Conservation (phyloP, 1,140 invertebrate genomes). For the Drosophila bocqueti region DNA sequence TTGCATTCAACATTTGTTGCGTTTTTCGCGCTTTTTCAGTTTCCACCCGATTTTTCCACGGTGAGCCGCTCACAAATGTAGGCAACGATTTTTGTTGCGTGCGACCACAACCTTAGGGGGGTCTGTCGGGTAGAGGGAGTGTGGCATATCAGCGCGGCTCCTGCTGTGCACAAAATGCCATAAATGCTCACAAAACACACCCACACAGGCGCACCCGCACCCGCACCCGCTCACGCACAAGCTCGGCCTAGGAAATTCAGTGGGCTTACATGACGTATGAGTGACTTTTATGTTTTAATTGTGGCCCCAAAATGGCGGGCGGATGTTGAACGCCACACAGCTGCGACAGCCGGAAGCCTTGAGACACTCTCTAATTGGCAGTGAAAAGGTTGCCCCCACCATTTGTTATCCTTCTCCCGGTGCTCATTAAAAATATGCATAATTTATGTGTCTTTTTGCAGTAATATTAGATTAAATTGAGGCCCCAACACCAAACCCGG, state of each 20-base stretch:
- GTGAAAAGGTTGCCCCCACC: slow-evolving; percentile 34
- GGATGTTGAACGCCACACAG: slow-evolving; percentile 46
- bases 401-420: slow-evolving; percentile 10
- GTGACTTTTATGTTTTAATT: slow-evolving; percentile 84
- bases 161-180: slow-evolving; percentile 71
- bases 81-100: slow-evolving; percentile 56
- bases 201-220: slow-evolving; percentile 3
- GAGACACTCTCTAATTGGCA: slow-evolving; percentile 73
- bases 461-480: slow-evolving; percentile 55
- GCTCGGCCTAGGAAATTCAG: neutral
- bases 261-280: slow-evolving; percentile 71
- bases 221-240: neutral
- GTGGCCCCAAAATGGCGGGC: slow-evolving; percentile 65
- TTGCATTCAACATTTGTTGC: slow-evolving; percentile 29
- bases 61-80: slow-evolving; percentile 59
- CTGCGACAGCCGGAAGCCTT: slow-evolving; percentile 61
- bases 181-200: slow-evolving; percentile 61
- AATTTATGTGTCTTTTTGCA: slow-evolving; percentile 56
- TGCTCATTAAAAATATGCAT: slow-evolving; percentile 62
- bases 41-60: slow-evolving; percentile 15
- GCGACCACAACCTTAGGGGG: slow-evolving; percentile 7
- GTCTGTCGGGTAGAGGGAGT: slow-evolving; percentile 7
- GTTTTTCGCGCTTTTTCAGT: slow-evolving; percentile 8
- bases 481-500: slow-evolving; percentile 36
- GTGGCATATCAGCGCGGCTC: slow-evolving; percentile 64